Base-by-base conservation (phyloP, 2,113 vertebrate species). In the Chaetorhynchus papuensis region DNA sequence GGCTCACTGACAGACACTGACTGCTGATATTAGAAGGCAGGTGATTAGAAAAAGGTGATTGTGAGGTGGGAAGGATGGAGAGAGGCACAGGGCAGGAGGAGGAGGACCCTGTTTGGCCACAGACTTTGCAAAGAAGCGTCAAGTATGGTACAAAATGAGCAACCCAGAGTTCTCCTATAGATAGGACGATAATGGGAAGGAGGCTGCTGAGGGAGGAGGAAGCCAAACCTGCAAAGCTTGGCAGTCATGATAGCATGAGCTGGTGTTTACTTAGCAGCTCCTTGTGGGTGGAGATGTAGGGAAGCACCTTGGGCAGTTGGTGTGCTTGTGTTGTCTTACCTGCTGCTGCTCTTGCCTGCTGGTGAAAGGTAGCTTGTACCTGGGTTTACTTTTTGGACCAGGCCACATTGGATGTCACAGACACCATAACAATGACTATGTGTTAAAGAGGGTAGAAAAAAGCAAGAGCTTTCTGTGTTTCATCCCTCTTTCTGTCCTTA, bases 101-200 rank as follows among this genome's bases (percentile, higher is more conserved):
- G 15, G 49, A 68, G 16, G 42, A 57, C 31, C 14, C 50, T 47
- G 8, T 70, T 68, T 87, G 87, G 52, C 49, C 89, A 75, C 60
- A 80, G 88, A 82, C 90, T 94, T 93, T 42, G 83, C 52, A 84
- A 94, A 85, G 61, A 90, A 68, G 18, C 78, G 52, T 95, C 92
- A 79, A 37, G 83, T 45, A 21, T 69, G n/a, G 39, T 78, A 81
- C 24, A 5, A 50, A 59, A 72, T 17, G 68, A 95, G 68, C 80
- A 83, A 85, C 60, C 45, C 45, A 83, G 95, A 52, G 27, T 96
- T 93, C 35, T 90, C 30, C 64, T 87, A 5, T 77, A 81, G 90
- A 61, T 64, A 75, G 78, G 76, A 83, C 24, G 41, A 52, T 53
- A 21, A 15, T 68, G 61, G 39, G 33, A 41, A 77, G 64, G 59